Evolutionary conservation across 2,113 vertebrate species (phyloP).

Genomic region (Pantherophis guttatus): DNA sequence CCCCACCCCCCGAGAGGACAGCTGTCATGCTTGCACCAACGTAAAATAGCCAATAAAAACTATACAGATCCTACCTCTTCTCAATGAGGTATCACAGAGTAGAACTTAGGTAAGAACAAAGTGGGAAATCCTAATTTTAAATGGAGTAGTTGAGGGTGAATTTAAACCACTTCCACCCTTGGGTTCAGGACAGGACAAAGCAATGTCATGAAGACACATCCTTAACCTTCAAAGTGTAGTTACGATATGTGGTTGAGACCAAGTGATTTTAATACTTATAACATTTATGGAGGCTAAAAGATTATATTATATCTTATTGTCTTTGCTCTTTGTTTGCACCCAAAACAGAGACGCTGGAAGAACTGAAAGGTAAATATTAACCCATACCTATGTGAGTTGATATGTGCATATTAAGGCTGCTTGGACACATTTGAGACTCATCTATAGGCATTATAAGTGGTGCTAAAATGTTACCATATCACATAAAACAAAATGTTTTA

Average conservation of each 20-base stretch:
- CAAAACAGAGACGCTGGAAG: not conserved
- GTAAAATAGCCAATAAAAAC: not conserved
- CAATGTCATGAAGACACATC: not conserved
- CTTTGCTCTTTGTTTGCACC: not conserved
- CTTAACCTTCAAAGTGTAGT: not conserved
- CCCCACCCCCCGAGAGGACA: not conserved
- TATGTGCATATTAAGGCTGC: not conserved
- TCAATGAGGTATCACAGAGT: not conserved
- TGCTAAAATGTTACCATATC: not conserved
- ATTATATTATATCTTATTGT: not conserved
- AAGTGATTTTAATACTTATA: not conserved
- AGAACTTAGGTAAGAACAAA: not conserved
- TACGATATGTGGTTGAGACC: not conserved
- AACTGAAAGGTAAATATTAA: not conserved
- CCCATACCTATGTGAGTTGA: not conserved
- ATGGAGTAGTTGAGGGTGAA: not conserved
- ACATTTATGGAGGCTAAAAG: not conserved
- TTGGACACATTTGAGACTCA: not conserved
- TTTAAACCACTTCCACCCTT: not conserved
- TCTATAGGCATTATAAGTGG: not conserved
- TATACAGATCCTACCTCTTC: not conserved
- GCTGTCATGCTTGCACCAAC: not conserved
- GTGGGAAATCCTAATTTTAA: not conserved
- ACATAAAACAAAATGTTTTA: not conserved
- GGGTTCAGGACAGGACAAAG: not conserved